Evolutionary conservation across 1,140 invertebrate species (phyloP).

Genomic region (Temnothorax curvispinosus): DNA sequence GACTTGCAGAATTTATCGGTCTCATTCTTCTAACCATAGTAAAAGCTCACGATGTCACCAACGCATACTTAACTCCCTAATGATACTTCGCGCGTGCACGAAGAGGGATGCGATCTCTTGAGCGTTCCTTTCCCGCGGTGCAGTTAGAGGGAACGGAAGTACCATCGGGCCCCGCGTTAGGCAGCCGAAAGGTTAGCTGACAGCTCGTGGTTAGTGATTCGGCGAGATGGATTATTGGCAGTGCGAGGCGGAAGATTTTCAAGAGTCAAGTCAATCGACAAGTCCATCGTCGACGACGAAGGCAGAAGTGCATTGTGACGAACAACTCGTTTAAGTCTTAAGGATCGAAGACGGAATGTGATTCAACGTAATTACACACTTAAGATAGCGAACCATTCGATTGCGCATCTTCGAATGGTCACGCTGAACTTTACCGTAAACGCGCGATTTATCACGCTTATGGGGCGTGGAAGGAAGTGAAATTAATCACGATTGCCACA

Average conservation of each 20-base stretch:
- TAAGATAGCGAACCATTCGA: constrained; percentile 29
- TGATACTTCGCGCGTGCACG: constrained; percentile 22
- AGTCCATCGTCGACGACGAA: constrained; percentile 59
- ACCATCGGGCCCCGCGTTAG: constrained; percentile 72
- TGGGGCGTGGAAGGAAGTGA: constrained; percentile 20
- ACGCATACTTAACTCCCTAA: constrained; percentile 60
- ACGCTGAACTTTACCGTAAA: constrained; percentile 17
- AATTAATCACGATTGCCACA: constrained; percentile 40
- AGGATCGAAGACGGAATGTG: constrained; percentile 18
- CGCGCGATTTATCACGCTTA: constrained; percentile 31
- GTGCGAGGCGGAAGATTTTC: constrained; percentile 79
- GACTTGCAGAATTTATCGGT: constrained; percentile 31
- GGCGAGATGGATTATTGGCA: constrained; percentile 82
- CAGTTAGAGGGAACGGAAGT: constrained; percentile 64
- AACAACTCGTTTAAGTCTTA: neutral
- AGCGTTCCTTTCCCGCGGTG: constrained; percentile 60
- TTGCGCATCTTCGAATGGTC: constrained; percentile 6
- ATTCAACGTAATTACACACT: constrained; percentile 48
- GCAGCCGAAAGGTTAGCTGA: constrained; percentile 73
- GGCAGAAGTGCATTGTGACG: constrained; percentile 29
- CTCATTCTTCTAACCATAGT: neutral
- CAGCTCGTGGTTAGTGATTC: constrained; percentile 80
- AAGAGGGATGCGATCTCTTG: constrained; percentile 68
- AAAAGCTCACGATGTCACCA: constrained; percentile 73
- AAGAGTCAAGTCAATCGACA: constrained; percentile 64